Base-by-base conservation (phyloP, 1,140 invertebrate species). In the Lepeophtheirus salmonis region DNA sequence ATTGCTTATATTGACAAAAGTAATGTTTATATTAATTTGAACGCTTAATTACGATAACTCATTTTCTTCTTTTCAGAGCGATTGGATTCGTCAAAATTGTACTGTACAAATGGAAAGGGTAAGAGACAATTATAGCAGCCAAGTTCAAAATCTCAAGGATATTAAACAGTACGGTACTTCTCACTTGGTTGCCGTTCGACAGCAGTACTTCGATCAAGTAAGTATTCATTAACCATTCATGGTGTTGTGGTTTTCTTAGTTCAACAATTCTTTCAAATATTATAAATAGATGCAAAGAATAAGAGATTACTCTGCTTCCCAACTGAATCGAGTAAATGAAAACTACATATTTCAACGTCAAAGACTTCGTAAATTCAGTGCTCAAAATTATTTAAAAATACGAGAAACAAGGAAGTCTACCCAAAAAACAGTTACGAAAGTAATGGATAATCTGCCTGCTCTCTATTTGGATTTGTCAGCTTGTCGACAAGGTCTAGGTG, bases 321-420 rank as follows among this genome's bases (percentile, higher is more conserved):
- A 94, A 71, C 75, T 96, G 63, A 86, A 89, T 68, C 86, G 86
- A 81, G 84, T 95, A 54, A 78, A 89, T 54, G 89, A 94, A 68
- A 91, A 90, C 70, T 95, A 95, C 71, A 83, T 92, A 67, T 88
- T 89, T 77, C 90, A 95, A 73, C 78, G 89, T 14, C 86, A 91
- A 68, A 83, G 89, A 67, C 89, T 61, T 57, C 77, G 89, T 14
- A 94, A 95, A 70, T 96, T 94, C 73, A 89, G 87, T 70, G 81
- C 86, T 0, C 84, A 90, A 67, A 89, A 95, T 70, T 80, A 92
- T 26, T 71, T 91, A 14, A 60, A 60, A 23, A 50, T 94, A 2
- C 79, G 88, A 4, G 89, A 94, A 70, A 87, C 86, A 3, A 94
- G 90, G 76, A 94, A 94, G 71, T 87, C 90, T 66, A 88, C 91